Evolutionary conservation across 2,113 vertebrate genomes (phyloP).

Genomic region (Chamaea fasciata): DNA sequence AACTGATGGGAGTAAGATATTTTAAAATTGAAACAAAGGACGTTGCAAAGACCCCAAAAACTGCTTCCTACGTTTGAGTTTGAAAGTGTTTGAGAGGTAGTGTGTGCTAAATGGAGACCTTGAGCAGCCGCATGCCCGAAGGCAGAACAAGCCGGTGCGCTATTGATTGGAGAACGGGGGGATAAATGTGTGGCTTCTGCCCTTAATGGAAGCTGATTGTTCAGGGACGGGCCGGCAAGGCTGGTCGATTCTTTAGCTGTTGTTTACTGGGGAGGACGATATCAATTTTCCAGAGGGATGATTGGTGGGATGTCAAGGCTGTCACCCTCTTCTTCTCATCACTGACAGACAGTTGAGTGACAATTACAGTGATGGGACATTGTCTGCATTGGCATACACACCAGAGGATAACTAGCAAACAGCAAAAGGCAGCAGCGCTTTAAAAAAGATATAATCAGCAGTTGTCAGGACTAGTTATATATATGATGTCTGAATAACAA

Average conservation of each 20-base stretch:
- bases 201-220: slow-evolving; percentile 83
- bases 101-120: slow-evolving; percentile 60
- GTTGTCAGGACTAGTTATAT: slow-evolving; percentile 78
- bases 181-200: slow-evolving; percentile 78
- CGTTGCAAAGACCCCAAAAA: background rate
- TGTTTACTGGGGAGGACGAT: slow-evolving; percentile 81
- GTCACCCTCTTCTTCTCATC: slow-evolving; percentile 72
- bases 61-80: background rate
- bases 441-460: slow-evolving; percentile 79
- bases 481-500: slow-evolving; percentile 76
- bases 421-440: slow-evolving; percentile 66
- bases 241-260: slow-evolving; percentile 78
- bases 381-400: slow-evolving; percentile 77
- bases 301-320: slow-evolving; percentile 80
- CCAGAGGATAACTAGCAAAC: slow-evolving; percentile 76
- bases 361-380: slow-evolving; percentile 72
- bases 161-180: slow-evolving; percentile 72
- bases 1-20: background rate
- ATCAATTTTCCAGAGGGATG: slow-evolving; percentile 80
- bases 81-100: slow-evolving; percentile 47
- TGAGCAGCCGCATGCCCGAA: slow-evolving; percentile 27
- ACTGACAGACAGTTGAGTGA: slow-evolving; percentile 76
- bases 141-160: slow-evolving; percentile 43
- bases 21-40: background rate
- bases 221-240: slow-evolving; percentile 69